Percentiles rank a stretch among this genome's conserved stretches.
Conservation (phyloP, 2,797 vertebrate species). For the Passerculus sandwichensis region DNA sequence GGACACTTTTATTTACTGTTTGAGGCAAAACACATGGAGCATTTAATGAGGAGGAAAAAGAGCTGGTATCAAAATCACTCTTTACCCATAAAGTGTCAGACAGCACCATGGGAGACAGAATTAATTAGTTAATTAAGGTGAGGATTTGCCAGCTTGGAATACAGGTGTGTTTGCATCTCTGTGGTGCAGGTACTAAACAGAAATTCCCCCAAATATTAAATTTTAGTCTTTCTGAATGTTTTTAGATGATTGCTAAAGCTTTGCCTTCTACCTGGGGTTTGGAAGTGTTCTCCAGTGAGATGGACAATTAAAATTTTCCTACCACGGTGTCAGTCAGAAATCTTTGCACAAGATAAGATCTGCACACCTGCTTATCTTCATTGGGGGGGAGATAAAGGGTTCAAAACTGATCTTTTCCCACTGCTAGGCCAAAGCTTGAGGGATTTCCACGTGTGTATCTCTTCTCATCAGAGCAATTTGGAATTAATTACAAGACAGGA, state of each 20-base stretch:
- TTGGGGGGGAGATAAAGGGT: background rate
- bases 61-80: background rate
- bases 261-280: background rate
- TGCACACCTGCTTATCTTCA: background rate
- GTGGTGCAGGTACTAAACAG: background rate
- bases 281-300: background rate
- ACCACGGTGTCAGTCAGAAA: fast-evolving
- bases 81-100: background rate
- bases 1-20: slow-evolving; percentile 3
- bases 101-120: background rate
- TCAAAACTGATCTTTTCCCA: background rate
- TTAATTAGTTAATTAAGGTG: background rate
- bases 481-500: background rate
- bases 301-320: background rate
- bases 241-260: background rate
- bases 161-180: background rate
- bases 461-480: background rate
- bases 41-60: background rate
- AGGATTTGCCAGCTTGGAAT: background rate
- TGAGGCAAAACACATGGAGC: background rate
- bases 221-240: background rate
- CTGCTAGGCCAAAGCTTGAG: background rate
- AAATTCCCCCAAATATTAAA: background rate
- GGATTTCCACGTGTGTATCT: background rate
- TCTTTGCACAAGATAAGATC: background rate